Base-by-base conservation (phyloP, 2,113 vertebrate species). In the Protobothrops mucrosquamatus region DNA sequence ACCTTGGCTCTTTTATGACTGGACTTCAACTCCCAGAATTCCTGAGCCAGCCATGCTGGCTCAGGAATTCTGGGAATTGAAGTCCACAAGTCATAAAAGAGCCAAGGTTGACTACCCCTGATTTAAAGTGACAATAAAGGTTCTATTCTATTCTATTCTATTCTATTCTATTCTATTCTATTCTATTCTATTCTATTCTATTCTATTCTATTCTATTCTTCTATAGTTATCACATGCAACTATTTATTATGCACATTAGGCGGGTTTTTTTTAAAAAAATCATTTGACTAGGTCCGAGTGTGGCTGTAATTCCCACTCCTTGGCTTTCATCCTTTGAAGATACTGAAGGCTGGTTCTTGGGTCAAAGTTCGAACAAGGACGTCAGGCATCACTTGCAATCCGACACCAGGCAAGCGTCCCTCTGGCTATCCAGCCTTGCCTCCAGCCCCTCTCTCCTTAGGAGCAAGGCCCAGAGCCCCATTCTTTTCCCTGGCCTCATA, bases 371-470 rank as follows among this genome's bases (percentile, higher is more conserved):
- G 5, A 74, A 34, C 64, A 6, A 6, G n/a, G n/a, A 6, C 1
- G 6, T 39, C 15, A 2, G n/a, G 15, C 18, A 81, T 39, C 12
- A 1, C 14, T 74, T 18, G n/a, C n/a, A 34, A 34, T 2, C n/a
- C 5, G 0, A 6, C 15, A 2, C 15, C 2, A 20, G 69, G 6
- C 6, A 39, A n/a, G 69, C 0, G 1, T 22, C 15, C 18, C 69
- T 81, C 69, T 1, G 3, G 34, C 6, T 0, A 34, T 81, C 6
- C 6, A 81, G 69, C 46, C 46, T 46, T 46, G 46, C 11, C 29
- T 69, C 61, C 34, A 39, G 34, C 34, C 6, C 34, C 34, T 43
- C 7, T 39, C 14, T 5, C 1, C n/a, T 34, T 74, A 34, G 69
- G n/a, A 20, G n/a, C 5, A 39, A 74, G n/a, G 14, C 69, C 6